Percentiles rank a stretch among this genome's conserved stretches.
Evolutionary conservation across 2,888 invertebrate species (phyloP).

Genomic region (Limnephilus marmoratus): DNA sequence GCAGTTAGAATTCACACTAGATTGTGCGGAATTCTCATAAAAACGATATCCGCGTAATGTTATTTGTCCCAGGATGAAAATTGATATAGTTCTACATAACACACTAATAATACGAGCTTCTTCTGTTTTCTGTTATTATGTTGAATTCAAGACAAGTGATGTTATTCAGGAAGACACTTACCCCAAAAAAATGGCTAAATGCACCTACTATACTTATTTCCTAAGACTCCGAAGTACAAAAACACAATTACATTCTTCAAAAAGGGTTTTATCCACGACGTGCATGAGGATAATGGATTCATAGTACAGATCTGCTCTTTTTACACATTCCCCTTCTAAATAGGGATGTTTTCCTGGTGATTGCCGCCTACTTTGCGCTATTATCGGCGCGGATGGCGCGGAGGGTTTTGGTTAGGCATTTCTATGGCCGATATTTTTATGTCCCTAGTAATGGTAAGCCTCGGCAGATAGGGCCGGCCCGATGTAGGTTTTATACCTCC

Average conservation of each 20-base stretch:
- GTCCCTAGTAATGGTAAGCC: conserved; percentile 48
- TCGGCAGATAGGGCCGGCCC: conserved; percentile 33
- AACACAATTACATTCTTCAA: background rate
- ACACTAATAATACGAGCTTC: background rate
- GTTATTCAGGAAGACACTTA: background rate
- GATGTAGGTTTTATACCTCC: conserved; percentile 38
- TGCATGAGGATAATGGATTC: background rate
- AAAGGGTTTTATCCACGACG: background rate
- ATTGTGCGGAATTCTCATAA: no score
- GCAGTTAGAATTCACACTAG: no score
- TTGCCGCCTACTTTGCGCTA: conserved; percentile 3
- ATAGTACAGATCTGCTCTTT: background rate
- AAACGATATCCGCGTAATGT: background rate
- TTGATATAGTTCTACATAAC: background rate
- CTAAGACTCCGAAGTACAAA: background rate
- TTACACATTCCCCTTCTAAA: background rate
- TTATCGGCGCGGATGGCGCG: conserved; percentile 6
- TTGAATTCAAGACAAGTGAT: background rate
- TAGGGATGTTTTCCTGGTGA: conserved; percentile 21
- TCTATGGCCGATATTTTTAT: conserved; percentile 56
- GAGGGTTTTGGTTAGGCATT: conserved; percentile 20
- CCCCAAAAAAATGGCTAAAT: background rate
- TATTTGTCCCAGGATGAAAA: background rate
- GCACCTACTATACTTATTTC: background rate
- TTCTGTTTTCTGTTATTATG: background rate